Base-by-base conservation (phyloP, 2,888 invertebrate species). In the Polyploca ridens region DNA sequence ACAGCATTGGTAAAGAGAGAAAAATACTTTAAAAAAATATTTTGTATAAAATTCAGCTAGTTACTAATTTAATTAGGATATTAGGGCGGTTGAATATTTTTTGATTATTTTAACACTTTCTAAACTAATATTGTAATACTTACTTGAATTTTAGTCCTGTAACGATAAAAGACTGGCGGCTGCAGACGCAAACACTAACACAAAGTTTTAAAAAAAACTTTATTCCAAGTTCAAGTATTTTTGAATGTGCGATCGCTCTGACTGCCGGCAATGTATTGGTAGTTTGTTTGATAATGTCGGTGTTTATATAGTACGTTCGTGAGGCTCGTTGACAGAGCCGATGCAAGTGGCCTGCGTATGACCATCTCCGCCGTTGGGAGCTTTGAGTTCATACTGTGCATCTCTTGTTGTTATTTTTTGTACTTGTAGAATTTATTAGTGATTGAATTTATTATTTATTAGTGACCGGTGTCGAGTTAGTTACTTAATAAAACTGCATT, bases 211-310 rank as follows among this genome's bases (percentile, higher is more conserved):
- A 83, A 86, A 86, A 78, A 80, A 65, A 10, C 10, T 19, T 46
- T 76, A 66, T 79, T 83, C 74, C 78, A 81, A 82, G 69, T 78
- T 81, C 77, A 78, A 71, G 74, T 69, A 75, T 82, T 76, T 77
- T 54, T n/a, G 75, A 73, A 83, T 88, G 88, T 91, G 89, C 86
- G 90, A 82, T 80, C 91, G 88, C 83, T 85, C 82, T 85, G 91
- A 88, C 90, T 81, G 90, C 81, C 87, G 85, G 89, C 90, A 86
- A 90, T 89, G 90, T 90, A 93, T 92, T 93, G 91, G 87, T 86
- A 82, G 82, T 81, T 77, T 41, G 85, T 79, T 77, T 88, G 90
- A 89, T 89, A 89, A 86, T 81, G 84, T 78, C 76, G 79, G 80
- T 79, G 85, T 83, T 91, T 93, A 89, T 93, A 93, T 93, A 93